Conservation (phyloP, 2,888 invertebrate species). For the Zaprionus obscuricornis region DNA sequence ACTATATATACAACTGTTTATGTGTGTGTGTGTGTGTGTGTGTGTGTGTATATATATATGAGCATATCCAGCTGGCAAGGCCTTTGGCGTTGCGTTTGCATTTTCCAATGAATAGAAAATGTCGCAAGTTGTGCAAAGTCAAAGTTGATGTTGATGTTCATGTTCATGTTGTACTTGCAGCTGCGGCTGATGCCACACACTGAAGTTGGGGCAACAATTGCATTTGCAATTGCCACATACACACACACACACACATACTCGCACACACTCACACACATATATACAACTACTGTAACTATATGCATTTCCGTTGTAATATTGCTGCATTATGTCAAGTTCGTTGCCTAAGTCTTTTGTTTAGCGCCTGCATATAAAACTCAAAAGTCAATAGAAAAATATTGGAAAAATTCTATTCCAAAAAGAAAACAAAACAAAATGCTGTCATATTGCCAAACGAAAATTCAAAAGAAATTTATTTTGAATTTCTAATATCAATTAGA, state of each 20-base stretch:
- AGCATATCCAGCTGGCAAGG: slow-evolving; percentile 14
- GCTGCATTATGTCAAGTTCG: slow-evolving; percentile 47
- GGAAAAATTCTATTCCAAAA: slow-evolving; percentile 31
- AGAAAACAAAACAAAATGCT: slow-evolving; percentile 19
- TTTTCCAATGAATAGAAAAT: slow-evolving; percentile 56
- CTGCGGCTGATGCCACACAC: not conserved
- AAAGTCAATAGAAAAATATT: slow-evolving; percentile 24
- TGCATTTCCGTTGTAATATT: slow-evolving; percentile 27
- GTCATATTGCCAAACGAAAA: too few relatives aligned
- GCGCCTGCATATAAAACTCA: slow-evolving; percentile 21
- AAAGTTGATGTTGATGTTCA: not conserved
- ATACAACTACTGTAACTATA: not conserved
- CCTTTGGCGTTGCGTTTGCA: slow-evolving; percentile 16
- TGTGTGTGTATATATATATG: slow-evolving; percentile 13
- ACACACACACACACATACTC: slow-evolving; percentile 2
- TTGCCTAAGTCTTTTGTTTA: slow-evolving; percentile 64
- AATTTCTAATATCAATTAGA: too few relatives aligned
- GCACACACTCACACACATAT: not conserved
- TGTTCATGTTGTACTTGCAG: slow-evolving; percentile 3
- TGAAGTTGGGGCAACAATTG: not conserved
- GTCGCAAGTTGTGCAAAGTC: slow-evolving; percentile 42
- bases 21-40: slow-evolving; percentile 2
- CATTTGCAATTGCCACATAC: not conserved
- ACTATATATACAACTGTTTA: slow-evolving; percentile 5
- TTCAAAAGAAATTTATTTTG: too few relatives aligned